Base-by-base conservation (phyloP, 1,140 invertebrate species). In the Popillia japonica region DNA sequence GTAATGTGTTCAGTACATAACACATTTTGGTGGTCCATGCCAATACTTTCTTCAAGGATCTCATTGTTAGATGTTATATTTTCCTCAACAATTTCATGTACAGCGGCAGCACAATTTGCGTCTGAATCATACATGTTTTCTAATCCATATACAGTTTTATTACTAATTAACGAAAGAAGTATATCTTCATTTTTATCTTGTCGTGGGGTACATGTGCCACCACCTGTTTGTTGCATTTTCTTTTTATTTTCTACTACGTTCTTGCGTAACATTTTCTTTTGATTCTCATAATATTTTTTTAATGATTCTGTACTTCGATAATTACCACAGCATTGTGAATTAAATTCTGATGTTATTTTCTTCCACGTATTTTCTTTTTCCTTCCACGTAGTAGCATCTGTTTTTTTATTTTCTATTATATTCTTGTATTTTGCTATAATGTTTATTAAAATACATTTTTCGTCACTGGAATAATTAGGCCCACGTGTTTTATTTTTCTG, bases 201-300 rank as follows among this genome's bases (percentile, higher is more conserved):
- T 72, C 68, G 42, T 20, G 40, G 3, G n/a, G 7, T 34, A 20
- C 34, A 14, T 23, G 72, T n/a, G 9, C 76, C 76, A 40, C 78
- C 78, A 41, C 78, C 78, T n/a, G 78, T 79, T 23, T 27, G 14
- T 14, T 34, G 27, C 23, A 79, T 74, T 40, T 14, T 42, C 44
- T n/a, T 74, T 44, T 77, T 79, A 8, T 79, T 55, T 11, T 77
- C 9, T 23, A 76, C 76, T 11, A 77, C 72, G 72, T 77, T 72
- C 59, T 79, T 78, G 44, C 78, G 27, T 34, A 34, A 34, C 27
- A 34, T 34, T 34, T 34, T 34, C 34, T 79, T 79, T 55, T 44
- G 44, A 64, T 79, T 79, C 27, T 79, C 78, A 59, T 79, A 79
- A 17, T 10, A 72, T 77, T 79, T 79, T 79, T 72, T 79, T 48